These are phyloP conservation scores for Bilobella aurantiaca DNA, from an alignment of 1,140 invertebrate genomes.

Conservation along the genomic window DNA sequence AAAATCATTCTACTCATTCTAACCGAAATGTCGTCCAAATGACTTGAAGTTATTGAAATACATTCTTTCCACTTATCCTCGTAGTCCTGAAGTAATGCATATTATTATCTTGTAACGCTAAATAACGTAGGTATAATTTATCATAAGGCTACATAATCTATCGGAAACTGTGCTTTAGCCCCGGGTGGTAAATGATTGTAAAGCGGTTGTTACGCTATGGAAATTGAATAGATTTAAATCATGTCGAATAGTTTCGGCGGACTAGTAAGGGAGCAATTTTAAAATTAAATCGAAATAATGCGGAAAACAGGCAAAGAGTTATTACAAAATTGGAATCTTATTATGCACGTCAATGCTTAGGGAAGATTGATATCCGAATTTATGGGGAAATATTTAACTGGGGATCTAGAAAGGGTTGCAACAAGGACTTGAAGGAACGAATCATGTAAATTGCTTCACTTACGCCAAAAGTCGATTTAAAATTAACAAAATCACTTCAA, in stretches of 20 bases:
- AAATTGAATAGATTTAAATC: neutral
- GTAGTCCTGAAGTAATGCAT: no score
- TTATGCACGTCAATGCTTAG: neutral
- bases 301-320: neutral
- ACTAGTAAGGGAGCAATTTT: neutral
- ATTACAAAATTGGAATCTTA: neutral
- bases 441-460: slow-evolving; percentile 1
- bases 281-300: neutral
- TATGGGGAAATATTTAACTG: neutral
- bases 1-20: no score
- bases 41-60: no score
- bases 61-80: no score
- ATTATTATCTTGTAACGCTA: no score
- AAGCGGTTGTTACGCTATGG: neutral
- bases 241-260: neutral
- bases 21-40: no score
- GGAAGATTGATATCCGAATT: slow-evolving; percentile 3
- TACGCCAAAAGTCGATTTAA: neutral
- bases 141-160: no score
- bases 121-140: no score
- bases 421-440: neutral
- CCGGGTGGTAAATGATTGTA: neutral
- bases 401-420: no score
- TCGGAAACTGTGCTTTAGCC: no score
- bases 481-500: no score